Percentiles rank a stretch among this genome's conserved stretches.
Conservation (phyloP, 1,140 invertebrate genomes). For the Wasmannia auropunctata region DNA sequence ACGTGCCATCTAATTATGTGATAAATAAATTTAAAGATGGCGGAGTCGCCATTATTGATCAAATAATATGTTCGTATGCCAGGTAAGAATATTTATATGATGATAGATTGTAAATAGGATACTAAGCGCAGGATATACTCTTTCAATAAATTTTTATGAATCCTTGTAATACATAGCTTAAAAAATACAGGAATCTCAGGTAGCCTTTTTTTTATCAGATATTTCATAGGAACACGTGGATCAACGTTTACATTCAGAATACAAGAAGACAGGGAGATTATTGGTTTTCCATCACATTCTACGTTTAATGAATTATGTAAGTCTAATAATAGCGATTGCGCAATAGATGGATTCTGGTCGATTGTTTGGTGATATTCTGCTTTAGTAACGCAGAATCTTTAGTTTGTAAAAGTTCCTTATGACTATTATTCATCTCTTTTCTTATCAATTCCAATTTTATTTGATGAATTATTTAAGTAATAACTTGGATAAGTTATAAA, state of each 20-base stretch:
- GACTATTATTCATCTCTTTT: neutral
- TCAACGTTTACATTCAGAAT: conserved; percentile 99
- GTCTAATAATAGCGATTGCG: conserved; percentile 80
- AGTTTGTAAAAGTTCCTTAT: neutral
- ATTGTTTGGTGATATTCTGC: conserved; percentile 77
- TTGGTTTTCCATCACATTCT: conserved; percentile 92
- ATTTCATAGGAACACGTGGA: conserved; percentile 96
- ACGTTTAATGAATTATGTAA: conserved; percentile 97
- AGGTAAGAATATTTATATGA: conserved; percentile 82
- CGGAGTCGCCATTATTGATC: conserved; percentile 97
- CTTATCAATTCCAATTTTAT: neutral
- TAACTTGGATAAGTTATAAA: neutral
- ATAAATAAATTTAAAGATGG: conserved; percentile 91
- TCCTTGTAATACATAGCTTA: neutral
- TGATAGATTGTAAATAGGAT: neutral
- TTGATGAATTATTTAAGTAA: neutral
- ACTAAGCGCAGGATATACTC: neutral
- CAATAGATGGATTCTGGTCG: conserved; percentile 76
- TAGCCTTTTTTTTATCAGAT: conserved; percentile 81
- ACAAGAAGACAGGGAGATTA: conserved; percentile 98
- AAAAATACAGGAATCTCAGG: conserved; percentile 7
- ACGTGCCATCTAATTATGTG: conserved; percentile 81
- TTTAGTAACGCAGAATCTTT: neutral
- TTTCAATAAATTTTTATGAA: neutral
- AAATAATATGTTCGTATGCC: conserved; percentile 96